phyloP scores from a whole-genome alignment of 1,140 invertebrate species.

The Platyura marginata region DNA sequence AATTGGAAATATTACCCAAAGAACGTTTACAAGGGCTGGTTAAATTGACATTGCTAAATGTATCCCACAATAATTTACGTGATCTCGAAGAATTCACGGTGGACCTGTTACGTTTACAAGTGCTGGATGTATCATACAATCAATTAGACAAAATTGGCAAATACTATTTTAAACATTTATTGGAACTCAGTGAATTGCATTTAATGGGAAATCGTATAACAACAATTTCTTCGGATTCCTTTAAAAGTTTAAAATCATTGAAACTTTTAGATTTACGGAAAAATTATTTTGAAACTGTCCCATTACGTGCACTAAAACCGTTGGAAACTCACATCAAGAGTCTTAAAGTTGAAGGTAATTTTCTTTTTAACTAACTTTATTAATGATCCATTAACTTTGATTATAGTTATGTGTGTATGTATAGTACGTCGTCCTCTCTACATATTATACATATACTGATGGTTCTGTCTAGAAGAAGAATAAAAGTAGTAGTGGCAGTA shows the following conservation, averaged over 20 bases:
- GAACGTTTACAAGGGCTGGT: slow-evolving; percentile 65
- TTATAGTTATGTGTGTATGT: no score
- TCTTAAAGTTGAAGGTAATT: slow-evolving; percentile 55
- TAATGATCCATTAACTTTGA: no score
- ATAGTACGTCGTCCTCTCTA: no score
- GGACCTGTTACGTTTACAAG: slow-evolving; percentile 56
- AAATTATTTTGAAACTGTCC: slow-evolving; percentile 68
- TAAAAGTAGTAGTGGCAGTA: no score
- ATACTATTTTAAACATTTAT: slow-evolving; percentile 52
- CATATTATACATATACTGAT: no score
- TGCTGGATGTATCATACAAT: slow-evolving; percentile 68
- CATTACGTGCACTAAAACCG: slow-evolving; percentile 51
- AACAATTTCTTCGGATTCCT: slow-evolving; percentile 55
- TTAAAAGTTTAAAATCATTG: slow-evolving; percentile 59
- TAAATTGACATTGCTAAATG: slow-evolving; percentile 51
- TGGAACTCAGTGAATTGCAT: slow-evolving; percentile 53
- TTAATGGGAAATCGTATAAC: slow-evolving; percentile 70
- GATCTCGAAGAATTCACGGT: slow-evolving; percentile 67
- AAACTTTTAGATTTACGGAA: slow-evolving; percentile 61
- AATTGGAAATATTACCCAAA: slow-evolving; percentile 64
- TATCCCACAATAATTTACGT: slow-evolving; percentile 63
- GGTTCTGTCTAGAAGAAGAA: no score
- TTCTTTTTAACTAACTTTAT: background rate
- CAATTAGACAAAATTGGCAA: slow-evolving; percentile 58
- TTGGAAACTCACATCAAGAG: slow-evolving; percentile 64